Percentiles rank a stretch among this genome's conserved stretches.
Conservation (phyloP, 2,113 vertebrate genomes). For the Centropristis striata region DNA sequence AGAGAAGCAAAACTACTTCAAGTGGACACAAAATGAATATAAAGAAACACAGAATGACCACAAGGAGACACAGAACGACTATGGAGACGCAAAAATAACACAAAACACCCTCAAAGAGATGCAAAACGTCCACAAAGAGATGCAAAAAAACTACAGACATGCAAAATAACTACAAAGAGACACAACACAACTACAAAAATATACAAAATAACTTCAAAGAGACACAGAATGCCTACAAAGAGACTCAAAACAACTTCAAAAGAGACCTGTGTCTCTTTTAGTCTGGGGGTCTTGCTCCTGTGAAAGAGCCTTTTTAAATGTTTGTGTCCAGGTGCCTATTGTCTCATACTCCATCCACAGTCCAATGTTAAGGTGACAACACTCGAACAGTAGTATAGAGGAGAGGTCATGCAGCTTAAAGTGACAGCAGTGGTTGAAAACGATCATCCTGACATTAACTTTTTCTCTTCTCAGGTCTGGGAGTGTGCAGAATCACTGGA, state of each 20-base stretch:
- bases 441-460: background rate
- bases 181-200: background rate
- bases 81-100: too few relatives aligned
- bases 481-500: constrained; percentile 98
- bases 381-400: background rate
- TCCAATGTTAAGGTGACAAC: constrained; percentile 8
- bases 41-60: background rate
- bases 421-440: background rate
- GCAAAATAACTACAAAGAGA: background rate
- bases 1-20: background rate
- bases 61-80: background rate
- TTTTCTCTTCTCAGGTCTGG: constrained; percentile 89
- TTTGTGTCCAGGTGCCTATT: background rate
- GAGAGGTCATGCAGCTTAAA: background rate
- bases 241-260: too few relatives aligned
- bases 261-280: background rate
- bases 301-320: background rate
- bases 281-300: background rate
- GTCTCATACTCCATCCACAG: background rate
- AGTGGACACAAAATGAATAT: background rate
- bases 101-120: background rate
- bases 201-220: background rate
- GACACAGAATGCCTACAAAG: background rate
- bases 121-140: background rate
- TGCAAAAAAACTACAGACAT: too few relatives aligned